Evolutionary conservation across 2,888 invertebrate species (phyloP), one percentile per base, ranked within the genome.

Genomic region (Biston stratarius): DNA sequence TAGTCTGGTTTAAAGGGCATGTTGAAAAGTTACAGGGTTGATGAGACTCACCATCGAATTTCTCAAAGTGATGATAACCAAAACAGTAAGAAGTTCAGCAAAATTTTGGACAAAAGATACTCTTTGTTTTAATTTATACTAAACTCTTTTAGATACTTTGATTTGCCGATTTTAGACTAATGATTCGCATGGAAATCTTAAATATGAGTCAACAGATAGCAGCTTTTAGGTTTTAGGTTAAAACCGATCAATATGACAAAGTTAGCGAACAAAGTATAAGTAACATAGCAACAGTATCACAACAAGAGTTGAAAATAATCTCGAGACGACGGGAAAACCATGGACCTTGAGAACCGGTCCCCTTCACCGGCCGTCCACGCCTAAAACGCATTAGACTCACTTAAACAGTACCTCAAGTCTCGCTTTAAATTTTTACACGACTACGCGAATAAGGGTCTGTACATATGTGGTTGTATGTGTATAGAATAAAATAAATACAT

Each of bases 271-370:
- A 55, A 71, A 72, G 64, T 49, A 33, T 2, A 68, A 67, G 51
- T 68, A 64, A 77, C 77, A 53, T 83, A 72, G 83, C 79, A 81
- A 83, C 79, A 79, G 74, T 76, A 73, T 69, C 59, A 66, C 62
- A 67, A 71, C 62, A 69, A 51, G 61, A 66, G 75, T 71, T 71
- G 72, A 67, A 65, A 74, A 77, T 80, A 75, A 78, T 68, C 60
- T 53, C 45, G 56, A 55, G 64, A 61, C 60, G 75, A 81, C 83
- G 91, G 93, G 88, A 92, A 93, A 93, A 86, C 93, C 93, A 61
- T 74, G 80, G 86, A 83, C 92, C 92, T 93, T 92, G 92, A 86
- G 77, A 86, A 92, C 92, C 90, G 89, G 93, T 92, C 87, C 80
- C 82, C 76, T 79, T 83, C 85, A 79, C 81, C 71, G 78, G 72